These are phyloP conservation scores for Platysteira castanea DNA, from an alignment of 2,113 vertebrate species.

Conservation along the genomic window DNA sequence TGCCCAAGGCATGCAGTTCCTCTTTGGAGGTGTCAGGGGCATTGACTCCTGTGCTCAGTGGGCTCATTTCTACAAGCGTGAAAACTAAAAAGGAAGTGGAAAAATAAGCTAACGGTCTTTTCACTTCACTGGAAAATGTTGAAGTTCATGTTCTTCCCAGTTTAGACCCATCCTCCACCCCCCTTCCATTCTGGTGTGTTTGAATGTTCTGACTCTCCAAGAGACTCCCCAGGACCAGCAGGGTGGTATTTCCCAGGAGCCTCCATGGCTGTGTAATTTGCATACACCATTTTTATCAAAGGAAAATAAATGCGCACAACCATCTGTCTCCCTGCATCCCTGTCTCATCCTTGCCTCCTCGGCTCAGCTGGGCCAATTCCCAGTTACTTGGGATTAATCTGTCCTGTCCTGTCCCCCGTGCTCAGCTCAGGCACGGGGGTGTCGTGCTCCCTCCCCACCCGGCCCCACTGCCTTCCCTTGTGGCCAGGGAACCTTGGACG, in stretches of 20 bases:
- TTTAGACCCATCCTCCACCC: background rate
- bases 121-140: background rate
- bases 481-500: background rate
- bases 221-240: conserved; percentile 18
- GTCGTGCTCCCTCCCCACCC: background rate
- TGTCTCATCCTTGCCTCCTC: background rate
- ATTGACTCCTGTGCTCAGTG: background rate
- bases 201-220: background rate
- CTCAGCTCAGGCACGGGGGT: background rate
- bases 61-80: background rate
- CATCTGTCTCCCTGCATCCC: conserved; percentile 35
- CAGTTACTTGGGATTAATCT: background rate
- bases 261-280: conserved; percentile 40
- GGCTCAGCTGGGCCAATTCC: background rate
- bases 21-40: background rate
- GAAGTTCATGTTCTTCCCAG: background rate
- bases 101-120: background rate
- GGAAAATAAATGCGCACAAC: conserved; percentile 62
- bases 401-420: background rate
- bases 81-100: background rate
- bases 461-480: background rate
- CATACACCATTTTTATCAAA: conserved; percentile 57
- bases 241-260: conserved; percentile 6
- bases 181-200: background rate
- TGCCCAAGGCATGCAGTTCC: background rate